phyloP scores from a whole-genome alignment of 2,113 vertebrate genomes.

The Pteronura brasiliensis region DNA sequence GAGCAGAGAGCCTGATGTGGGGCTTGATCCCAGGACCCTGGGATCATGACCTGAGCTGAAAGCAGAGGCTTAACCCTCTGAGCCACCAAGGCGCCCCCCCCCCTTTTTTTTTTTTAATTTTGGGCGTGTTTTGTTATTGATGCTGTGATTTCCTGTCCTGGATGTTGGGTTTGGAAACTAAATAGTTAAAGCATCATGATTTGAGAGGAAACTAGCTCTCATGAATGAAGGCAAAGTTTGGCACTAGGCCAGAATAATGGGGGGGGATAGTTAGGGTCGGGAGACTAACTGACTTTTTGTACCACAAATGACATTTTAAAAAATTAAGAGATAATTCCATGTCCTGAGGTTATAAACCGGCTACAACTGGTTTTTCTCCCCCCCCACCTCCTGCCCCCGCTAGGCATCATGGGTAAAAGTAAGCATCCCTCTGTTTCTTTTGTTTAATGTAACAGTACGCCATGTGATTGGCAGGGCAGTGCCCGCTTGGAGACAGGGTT shows the following conservation, averaged over 20 bases:
- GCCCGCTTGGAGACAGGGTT: slow-evolving; percentile 78
- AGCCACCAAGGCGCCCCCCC: no score
- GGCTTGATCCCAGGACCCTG: no score
- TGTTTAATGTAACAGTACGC: slow-evolving; percentile 87
- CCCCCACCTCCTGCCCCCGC: slow-evolving; percentile 74
- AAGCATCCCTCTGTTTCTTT: slow-evolving; percentile 86
- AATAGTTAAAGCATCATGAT: slow-evolving; percentile 78
- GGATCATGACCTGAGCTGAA: no score
- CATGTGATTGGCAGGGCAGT: slow-evolving; percentile 85
- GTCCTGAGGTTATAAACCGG: slow-evolving; percentile 90
- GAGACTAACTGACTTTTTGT: slow-evolving; percentile 60
- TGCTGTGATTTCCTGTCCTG: slow-evolving; percentile 52
- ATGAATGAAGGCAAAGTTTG: slow-evolving; percentile 84
- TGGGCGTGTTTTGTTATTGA: slow-evolving; percentile 12
- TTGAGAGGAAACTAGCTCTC: slow-evolving; percentile 70
- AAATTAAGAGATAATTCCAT: slow-evolving; percentile 82
- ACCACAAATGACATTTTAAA: slow-evolving; percentile 75
- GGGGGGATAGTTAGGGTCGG: slow-evolving; percentile 12
- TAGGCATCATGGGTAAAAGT: slow-evolving; percentile 87
- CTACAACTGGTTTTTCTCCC: slow-evolving; percentile 84
- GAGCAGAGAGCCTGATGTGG: no score
- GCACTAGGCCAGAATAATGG: slow-evolving; percentile 75
- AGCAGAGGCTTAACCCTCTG: no score
- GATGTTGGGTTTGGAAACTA: slow-evolving; percentile 60
- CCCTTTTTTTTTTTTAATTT: slow-evolving; percentile 54